These are phyloP conservation scores for Zonotrichia leucophrys DNA, from an alignment of 2,113 vertebrate genomes.

Conservation along the genomic window DNA sequence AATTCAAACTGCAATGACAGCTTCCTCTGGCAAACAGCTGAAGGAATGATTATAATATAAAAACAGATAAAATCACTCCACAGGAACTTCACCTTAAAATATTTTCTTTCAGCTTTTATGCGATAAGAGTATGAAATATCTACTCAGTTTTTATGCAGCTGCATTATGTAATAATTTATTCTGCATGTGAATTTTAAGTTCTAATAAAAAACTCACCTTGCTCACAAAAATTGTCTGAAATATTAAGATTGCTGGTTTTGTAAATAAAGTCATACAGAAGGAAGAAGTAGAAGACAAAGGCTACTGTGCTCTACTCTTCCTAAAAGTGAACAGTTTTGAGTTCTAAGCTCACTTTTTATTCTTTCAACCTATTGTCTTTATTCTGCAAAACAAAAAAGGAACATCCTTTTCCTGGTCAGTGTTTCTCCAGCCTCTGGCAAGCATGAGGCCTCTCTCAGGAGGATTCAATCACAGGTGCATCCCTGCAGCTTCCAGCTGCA, in stretches of 20 bases:
- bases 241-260: background rate
- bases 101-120: background rate
- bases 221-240: background rate
- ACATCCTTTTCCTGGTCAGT: background rate
- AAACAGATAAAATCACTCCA: background rate
- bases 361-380: background rate
- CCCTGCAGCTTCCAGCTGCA: background rate
- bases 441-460: rapidly evolving
- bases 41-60: background rate
- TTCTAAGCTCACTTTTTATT: background rate
- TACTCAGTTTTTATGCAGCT: background rate
- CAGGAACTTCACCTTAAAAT: background rate
- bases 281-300: background rate
- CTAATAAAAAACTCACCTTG: background rate
- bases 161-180: background rate
- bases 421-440: background rate
- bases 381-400: background rate
- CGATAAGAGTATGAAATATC: background rate
- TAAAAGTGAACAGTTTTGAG: background rate
- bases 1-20: background rate
- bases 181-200: background rate
- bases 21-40: background rate
- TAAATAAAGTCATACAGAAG: background rate
- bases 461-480: background rate
- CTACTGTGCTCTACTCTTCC: background rate